Base-by-base conservation (phyloP, 2,113 vertebrate species). In the Syrrhaptes paradoxus region DNA sequence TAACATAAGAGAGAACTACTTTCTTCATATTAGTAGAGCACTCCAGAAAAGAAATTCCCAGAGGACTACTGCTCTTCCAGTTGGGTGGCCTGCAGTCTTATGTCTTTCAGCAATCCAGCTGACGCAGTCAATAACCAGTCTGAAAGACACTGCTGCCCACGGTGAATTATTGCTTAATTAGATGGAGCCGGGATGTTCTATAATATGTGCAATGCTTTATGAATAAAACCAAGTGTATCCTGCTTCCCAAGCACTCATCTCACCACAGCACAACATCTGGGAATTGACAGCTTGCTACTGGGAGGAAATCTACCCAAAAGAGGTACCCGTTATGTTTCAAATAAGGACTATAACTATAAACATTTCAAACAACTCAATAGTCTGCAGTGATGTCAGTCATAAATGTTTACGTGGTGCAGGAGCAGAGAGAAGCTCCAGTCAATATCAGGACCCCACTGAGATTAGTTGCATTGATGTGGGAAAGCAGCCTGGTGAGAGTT, bases 121-220 rank as follows among this genome's bases (percentile, higher is more conserved):
- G 90, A 93, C 74, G 51, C 80, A 89, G 88, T 84, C 80, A 92
- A 85, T 79, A 93, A 89, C 58, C 4, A 5, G 58, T 81, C 77
- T 76, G 65, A 96, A 89, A 94, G 88, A 74, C 18, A 6, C 21
- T 49, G 46, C 75, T 90, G 49, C 80, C 80, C 32, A 38, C 2
- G 7, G 79, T 96, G 92, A 96, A 93, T 94, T 95, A 87, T 62
- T 5, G 7, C 86, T 95, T 96, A 96, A 95, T 96, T 93, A 96
- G 86, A 62, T 54, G 43, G 36, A 93, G 73, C 89, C 3, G 1
- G 70, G 68, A 59, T 93, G 59, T 80, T 95, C 75, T 71, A 65
- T 87, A 87, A 78, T 75, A 84, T 43, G 11, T 80, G 61, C 79
- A 80, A 67, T 48, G 78, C 85, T 83, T 96, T 89, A 90, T 63